phyloP scores from a whole-genome alignment of 2,113 vertebrate genomes.

The Micromys minutus region DNA sequence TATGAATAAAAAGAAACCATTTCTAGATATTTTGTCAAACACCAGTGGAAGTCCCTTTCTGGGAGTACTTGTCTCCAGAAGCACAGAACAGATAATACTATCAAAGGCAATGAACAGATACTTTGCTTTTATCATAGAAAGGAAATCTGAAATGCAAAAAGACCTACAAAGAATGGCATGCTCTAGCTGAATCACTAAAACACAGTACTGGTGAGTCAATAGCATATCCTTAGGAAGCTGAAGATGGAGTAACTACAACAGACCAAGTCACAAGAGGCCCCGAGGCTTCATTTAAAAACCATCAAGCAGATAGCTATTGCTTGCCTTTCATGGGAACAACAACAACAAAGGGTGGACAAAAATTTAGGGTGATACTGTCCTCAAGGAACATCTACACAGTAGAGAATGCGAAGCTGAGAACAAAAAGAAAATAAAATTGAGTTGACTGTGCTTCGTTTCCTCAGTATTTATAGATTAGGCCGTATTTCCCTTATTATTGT shows the following conservation, averaged over 20 bases:
- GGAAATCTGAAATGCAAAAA: neutral
- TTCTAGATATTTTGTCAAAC: slow-evolving; percentile 20
- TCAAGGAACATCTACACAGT: neutral
- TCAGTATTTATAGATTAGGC: neutral
- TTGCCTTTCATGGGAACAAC: neutral
- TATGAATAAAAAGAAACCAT: neutral
- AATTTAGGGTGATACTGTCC: neutral
- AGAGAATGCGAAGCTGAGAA: neutral
- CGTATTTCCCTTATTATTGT: neutral
- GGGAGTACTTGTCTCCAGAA: neutral
- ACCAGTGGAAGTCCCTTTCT: slow-evolving; percentile 7
- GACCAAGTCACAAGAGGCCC: neutral
- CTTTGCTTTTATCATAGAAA: neutral
- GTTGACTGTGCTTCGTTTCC: neutral
- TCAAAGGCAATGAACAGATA: neutral
- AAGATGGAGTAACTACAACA: neutral
- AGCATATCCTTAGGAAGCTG: neutral
- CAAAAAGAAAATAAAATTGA: neutral
- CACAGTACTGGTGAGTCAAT: neutral
- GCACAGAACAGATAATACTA: slow-evolving; percentile 2
- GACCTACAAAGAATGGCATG: neutral
- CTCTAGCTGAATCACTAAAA: neutral
- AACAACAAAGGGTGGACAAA: neutral
- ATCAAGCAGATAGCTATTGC: neutral
- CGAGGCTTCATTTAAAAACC: neutral